Conservation (phyloP, 2,113 vertebrate species). For the Saccopteryx bilineata region DNA sequence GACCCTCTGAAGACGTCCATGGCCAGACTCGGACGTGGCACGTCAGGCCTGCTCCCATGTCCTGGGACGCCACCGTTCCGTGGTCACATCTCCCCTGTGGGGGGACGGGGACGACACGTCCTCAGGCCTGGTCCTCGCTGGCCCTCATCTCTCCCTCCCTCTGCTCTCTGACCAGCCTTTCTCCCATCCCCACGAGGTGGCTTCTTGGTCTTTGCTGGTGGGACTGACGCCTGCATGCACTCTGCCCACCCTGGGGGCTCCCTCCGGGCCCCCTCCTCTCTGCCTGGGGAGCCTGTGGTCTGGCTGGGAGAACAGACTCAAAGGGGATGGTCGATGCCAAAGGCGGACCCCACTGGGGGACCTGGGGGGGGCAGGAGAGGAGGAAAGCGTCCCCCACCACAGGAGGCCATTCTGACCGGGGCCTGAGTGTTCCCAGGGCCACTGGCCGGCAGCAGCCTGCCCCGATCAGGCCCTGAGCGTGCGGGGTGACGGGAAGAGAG, state of each 20-base stretch:
- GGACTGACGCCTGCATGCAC: accelerated
- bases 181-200: accelerated
- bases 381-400: accelerated
- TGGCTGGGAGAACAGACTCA: background rate
- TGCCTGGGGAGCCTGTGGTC: background rate
- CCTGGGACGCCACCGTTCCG: accelerated
- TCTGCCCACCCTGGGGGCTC: accelerated
- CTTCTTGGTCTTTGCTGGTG: background rate
- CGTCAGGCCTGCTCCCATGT: accelerated
- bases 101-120: background rate
- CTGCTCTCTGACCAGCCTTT: background rate
- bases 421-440: background rate
- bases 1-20: background rate
- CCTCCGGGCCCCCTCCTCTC: background rate
- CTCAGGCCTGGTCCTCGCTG: background rate
- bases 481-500: background rate
- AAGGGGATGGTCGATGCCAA: background rate
- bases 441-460: background rate
- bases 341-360: background rate
- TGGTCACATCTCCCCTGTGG: accelerated
- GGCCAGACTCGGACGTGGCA: accelerated
- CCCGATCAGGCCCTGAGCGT: accelerated
- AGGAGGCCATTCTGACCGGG: accelerated
- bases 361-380: no score
- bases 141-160: accelerated